A percentile compares a stretch with the other conserved stretches of the same genome.
Evolutionary conservation across 1,140 invertebrate species (phyloP).

Genomic region (Drosophila pachea): DNA sequence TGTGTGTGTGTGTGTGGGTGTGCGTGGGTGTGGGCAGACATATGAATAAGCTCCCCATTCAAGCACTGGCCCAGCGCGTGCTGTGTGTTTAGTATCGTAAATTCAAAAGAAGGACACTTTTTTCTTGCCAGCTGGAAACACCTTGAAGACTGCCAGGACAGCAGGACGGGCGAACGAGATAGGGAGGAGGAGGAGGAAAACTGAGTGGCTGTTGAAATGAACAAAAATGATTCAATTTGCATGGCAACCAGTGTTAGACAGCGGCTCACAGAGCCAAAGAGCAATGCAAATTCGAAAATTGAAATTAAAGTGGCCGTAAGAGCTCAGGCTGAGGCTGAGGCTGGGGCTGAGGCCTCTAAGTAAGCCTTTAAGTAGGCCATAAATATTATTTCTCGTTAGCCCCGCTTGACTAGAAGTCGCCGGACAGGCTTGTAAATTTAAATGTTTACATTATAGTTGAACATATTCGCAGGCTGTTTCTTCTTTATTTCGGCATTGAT

Average conservation of each 20-base stretch:
- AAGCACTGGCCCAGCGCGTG: slow-evolving; percentile 26
- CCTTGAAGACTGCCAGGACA: slow-evolving; percentile 18
- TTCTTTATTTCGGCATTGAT: slow-evolving; percentile 38
- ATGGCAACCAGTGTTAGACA: slow-evolving; percentile 40
- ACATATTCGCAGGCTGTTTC: slow-evolving; percentile 27
- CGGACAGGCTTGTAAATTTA: slow-evolving; percentile 44
- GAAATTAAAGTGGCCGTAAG: slow-evolving; percentile 59
- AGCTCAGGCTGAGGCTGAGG: background rate
- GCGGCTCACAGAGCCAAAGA: slow-evolving; percentile 3
- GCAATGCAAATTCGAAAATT: slow-evolving; percentile 55
- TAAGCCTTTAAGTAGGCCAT: slow-evolving; percentile 57
- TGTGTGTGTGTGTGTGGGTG: too few relatives aligned
- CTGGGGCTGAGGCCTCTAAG: slow-evolving; percentile 15
- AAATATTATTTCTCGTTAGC: slow-evolving; percentile 39
- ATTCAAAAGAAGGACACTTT: slow-evolving; percentile 55
- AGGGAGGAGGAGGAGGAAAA: background rate
- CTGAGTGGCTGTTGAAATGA: slow-evolving; percentile 46
- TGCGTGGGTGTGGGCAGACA: too few relatives aligned
- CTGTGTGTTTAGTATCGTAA: slow-evolving; percentile 49
- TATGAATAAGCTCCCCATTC: slow-evolving; percentile 46
- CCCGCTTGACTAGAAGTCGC: slow-evolving; percentile 8
- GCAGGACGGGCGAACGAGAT: too few relatives aligned
- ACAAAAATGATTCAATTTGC: slow-evolving; percentile 59
- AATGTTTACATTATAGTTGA: slow-evolving; percentile 49
- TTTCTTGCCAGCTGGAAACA: slow-evolving; percentile 22